Conservation (phyloP, 2,113 vertebrate species). For the Leuciscus idus region DNA sequence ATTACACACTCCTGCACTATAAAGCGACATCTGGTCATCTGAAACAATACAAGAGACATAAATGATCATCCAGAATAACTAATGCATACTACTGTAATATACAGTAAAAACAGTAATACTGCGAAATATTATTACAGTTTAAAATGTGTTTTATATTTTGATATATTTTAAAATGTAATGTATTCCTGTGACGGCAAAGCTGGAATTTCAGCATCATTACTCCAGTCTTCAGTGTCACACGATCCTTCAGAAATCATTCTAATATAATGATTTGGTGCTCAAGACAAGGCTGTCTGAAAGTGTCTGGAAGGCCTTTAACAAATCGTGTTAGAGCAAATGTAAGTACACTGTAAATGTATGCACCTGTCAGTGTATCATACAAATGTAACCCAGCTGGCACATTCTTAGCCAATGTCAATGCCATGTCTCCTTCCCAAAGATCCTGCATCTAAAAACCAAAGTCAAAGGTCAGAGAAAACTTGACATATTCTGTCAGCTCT, state of each 20-base stretch:
- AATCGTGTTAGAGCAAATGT: not conserved
- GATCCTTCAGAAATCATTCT: not conserved
- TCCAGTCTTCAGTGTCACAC: not conserved
- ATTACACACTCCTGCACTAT: conserved; percentile 76
- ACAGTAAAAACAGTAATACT: not conserved
- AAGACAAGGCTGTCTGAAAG: not conserved
- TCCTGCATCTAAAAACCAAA: conserved; percentile 74
- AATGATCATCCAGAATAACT: not conserved
- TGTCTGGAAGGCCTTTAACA: not conserved
- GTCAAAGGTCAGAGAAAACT: conserved; percentile 4
- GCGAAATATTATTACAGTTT: not conserved
- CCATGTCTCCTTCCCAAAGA: conserved; percentile 89
- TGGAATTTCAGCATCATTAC: not conserved
- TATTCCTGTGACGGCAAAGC: not conserved
- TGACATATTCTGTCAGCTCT: not conserved
- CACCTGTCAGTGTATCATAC: conserved; percentile 85
- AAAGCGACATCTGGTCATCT: conserved; percentile 84
- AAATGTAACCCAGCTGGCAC: conserved; percentile 92
- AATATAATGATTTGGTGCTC: not conserved
- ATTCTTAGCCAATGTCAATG: conserved; percentile 84
- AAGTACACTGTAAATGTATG: not conserved
- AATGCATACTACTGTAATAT: not conserved
- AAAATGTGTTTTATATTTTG: not conserved
- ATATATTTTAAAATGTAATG: not conserved
- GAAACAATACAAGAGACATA: conserved; percentile 54